Evolutionary conservation across 2,113 vertebrate genomes (phyloP).

Genomic region (Bos taurus): ARS-UCD2.0 NC_037330.1:63987501-63988000

Average conservation of each 20-base stretch:
- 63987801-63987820: rapidly evolving
- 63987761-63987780: neutral
- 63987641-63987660: neutral
- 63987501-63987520: neutral
- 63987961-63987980: neutral
- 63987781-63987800: neutral
- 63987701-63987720: neutral
- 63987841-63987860: neutral
- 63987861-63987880: neutral
- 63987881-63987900: neutral
- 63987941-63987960: neutral
- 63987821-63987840: neutral
- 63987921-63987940: neutral
- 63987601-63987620: neutral
- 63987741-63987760: neutral
- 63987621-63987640: neutral
- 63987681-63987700: neutral
- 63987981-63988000: neutral
- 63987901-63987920: neutral
- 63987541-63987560: neutral
- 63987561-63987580: neutral
- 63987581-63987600: neutral
- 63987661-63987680: neutral
- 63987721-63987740: neutral
- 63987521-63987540: neutral